Evolutionary conservation across 2,797 vertebrate genomes (phyloP).

Genomic region (Acestrorhynchus altus): DNA sequence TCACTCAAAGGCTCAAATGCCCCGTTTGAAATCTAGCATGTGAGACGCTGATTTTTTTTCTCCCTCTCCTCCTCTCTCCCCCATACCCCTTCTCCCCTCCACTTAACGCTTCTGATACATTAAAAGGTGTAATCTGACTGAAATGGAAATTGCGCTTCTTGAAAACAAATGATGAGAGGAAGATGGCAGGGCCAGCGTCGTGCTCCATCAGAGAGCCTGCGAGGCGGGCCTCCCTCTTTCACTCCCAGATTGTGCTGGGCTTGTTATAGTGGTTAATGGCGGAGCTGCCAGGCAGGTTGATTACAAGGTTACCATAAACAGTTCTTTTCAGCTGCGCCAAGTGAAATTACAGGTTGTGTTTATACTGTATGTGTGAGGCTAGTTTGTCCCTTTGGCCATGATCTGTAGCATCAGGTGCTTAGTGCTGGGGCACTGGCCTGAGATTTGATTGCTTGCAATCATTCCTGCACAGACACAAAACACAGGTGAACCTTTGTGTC

Average conservation of each 20-base stretch:
- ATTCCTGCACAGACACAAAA: constrained; percentile 34
- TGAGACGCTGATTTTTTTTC: constrained; percentile 70
- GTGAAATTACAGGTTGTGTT: constrained; percentile 61
- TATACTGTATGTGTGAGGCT: constrained; percentile 53
- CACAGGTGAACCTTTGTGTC: not conserved
- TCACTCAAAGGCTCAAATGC: constrained; percentile 76
- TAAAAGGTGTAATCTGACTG: constrained; percentile 85
- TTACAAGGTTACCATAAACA: constrained; percentile 80
- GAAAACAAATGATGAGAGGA: constrained; percentile 83
- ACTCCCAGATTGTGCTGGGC: constrained; percentile 76
- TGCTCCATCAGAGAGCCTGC: constrained; percentile 66
- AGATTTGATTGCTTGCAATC: constrained; percentile 54
- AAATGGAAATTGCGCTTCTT: constrained; percentile 86
- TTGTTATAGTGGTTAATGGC: constrained; percentile 79
- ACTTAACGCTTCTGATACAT: constrained; percentile 78
- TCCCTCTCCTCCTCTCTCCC: constrained; percentile 40
- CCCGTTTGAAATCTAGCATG: constrained; percentile 77
- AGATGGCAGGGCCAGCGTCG: constrained; percentile 73
- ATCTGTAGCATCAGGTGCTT: constrained; percentile 48
- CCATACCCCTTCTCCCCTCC: constrained; percentile 44
- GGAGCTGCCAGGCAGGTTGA: constrained; percentile 78
- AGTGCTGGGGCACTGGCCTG: constrained; percentile 37
- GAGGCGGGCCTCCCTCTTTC: constrained; percentile 71
- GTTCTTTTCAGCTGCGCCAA: constrained; percentile 72
- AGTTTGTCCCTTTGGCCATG: constrained; percentile 43